Base-by-base conservation (phyloP, 2,888 invertebrate species). In the Drosophila macrothrix region DNA sequence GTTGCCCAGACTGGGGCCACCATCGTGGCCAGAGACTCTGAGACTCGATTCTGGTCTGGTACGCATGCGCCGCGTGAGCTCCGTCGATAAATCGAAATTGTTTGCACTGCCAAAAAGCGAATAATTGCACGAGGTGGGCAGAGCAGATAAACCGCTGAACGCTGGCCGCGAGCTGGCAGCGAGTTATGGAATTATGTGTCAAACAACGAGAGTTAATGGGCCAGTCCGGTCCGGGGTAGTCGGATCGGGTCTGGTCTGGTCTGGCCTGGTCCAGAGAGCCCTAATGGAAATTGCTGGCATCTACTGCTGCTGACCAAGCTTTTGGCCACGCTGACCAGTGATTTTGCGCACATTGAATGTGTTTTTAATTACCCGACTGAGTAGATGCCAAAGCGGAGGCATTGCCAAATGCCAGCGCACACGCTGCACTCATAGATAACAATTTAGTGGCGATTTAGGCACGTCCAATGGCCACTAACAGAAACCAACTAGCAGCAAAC, bases 271-370 rank as follows among this genome's bases (percentile, higher is more conserved):
- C 69, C 43, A 59, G 64, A 63, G 76, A 65, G 76, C 89, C 83
- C 81, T 82, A 86, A 89, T 85, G 89, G 82, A 87, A 88, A 87
- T 83, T 70, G 76, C 69, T 55, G 67, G 78, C 67, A 68, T 78
- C 50, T 63, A 66, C 65, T 52, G n/a, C 52, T 55, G 67, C 64
- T 53, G 25, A 56, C 33, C 43, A 33, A 75, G 49, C 66, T 73
- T 65, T 50, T 50, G 29, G 66, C 59, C 63, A 54, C 33, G 68
- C 28, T 66, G 77, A 72, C 67, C 85, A 79, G 87, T 84, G 87
- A 90, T 90, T 90, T 87, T 82, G 84, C 86, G 80, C 90, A 90
- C 89, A 90, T 87, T 87, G 90, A 87, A 90, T 87, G 87, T 82
- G 87, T 87, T 87, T 87, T 87, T 87, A 87, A 87, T 87, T 87